Evolutionary conservation across 1,140 invertebrate genomes (phyloP).

Genomic region (Ridgeia piscesae): DNA sequence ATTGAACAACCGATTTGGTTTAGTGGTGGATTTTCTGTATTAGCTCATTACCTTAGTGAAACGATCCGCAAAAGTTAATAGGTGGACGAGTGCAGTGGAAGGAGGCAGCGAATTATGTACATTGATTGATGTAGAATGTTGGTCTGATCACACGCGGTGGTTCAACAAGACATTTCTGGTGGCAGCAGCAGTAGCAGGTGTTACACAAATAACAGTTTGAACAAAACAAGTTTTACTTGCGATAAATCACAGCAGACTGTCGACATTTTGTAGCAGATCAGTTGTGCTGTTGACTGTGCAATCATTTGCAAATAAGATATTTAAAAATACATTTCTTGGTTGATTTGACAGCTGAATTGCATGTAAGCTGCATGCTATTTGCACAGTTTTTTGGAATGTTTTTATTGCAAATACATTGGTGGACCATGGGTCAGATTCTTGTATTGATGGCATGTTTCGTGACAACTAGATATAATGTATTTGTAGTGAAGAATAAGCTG

Average conservation of each 20-base stretch:
- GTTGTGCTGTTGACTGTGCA: not conserved
- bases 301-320: not conserved
- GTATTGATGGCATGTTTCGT: too few relatives aligned
- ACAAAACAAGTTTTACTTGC: not conserved
- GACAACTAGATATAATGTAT: too few relatives aligned
- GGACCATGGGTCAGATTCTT: not conserved
- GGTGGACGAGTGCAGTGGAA: not conserved
- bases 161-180: too few relatives aligned
- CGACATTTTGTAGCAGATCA: not conserved
- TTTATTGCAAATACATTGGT: not conserved
- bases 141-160: not conserved
- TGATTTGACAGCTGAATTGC: not conserved
- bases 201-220: not conserved
- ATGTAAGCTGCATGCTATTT: not conserved
- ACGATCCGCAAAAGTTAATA: too few relatives aligned
- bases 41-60: too few relatives aligned
- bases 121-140: not conserved
- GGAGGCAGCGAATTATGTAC: not conserved
- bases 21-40: too few relatives aligned
- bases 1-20: too few relatives aligned
- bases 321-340: not conserved
- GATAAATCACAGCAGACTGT: not conserved
- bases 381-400: not conserved
- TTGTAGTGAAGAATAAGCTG: too few relatives aligned
- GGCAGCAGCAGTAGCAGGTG: too few relatives aligned